phyloP scores from a whole-genome alignment of 2,888 invertebrate genomes.

The Neoitamus cyanurus region DNA sequence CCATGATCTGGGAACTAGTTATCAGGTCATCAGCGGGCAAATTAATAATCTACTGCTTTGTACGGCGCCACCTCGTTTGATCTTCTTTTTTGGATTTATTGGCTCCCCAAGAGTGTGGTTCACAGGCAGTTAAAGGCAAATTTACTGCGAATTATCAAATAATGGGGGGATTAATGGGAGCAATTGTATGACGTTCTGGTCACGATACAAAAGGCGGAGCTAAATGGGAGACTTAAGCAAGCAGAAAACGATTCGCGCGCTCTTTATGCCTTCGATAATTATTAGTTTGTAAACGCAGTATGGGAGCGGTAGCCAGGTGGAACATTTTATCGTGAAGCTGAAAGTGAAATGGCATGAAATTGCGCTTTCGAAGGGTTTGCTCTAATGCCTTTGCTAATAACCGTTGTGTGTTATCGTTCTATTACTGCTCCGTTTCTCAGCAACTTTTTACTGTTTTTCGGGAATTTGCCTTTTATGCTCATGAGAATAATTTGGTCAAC shows the following conservation, averaged over 20 bases:
- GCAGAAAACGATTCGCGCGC: neutral
- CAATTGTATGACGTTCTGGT: neutral
- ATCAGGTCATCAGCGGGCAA: neutral
- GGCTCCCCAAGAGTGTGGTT: neutral
- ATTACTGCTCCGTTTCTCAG: neutral
- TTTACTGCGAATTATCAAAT: neutral
- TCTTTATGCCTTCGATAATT: neutral
- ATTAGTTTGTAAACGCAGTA: neutral
- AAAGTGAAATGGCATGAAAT: neutral
- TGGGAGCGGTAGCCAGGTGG: neutral
- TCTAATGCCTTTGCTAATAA: neutral
- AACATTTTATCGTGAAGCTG: neutral
- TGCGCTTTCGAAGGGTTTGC: neutral
- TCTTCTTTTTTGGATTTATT: neutral
- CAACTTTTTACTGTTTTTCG: neutral
- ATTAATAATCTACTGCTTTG: conserved; percentile 24
- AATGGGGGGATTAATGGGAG: neutral
- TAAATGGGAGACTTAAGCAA: neutral
- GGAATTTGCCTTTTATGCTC: neutral
- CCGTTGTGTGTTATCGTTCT: neutral
- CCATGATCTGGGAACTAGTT: neutral
- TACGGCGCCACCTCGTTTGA: neutral
- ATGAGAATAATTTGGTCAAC: neutral
- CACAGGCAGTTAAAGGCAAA: neutral
- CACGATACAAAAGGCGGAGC: neutral